A percentile compares a stretch with the other conserved stretches of the same genome.
Evolutionary conservation across 2,888 invertebrate species (phyloP).

Genomic region (Choristoneura rosaceana): DNA sequence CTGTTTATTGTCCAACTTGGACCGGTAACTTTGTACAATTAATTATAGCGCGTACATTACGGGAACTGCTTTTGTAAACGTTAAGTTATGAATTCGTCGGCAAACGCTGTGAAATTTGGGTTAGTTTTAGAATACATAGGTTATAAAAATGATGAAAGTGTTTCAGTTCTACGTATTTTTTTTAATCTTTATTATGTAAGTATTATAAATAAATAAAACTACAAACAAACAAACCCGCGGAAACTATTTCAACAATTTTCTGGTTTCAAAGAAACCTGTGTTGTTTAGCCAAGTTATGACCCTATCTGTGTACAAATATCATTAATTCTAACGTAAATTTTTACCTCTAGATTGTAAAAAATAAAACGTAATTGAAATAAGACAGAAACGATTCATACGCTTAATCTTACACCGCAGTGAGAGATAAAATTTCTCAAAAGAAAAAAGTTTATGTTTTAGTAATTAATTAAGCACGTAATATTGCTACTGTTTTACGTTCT

Average conservation of each 20-base stretch:
- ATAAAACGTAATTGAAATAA: no score
- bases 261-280: no score
- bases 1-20: slow-evolving; percentile 67
- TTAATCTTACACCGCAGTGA: no score
- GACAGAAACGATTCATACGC: neutral
- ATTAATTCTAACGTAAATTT: no score
- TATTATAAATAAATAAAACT: no score
- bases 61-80: slow-evolving; percentile 49
- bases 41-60: slow-evolving; percentile 64
- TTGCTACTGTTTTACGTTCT: slow-evolving; percentile 49
- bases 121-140: slow-evolving; percentile 3
- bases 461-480: slow-evolving; percentile 44
- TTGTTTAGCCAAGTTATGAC: no score
- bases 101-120: slow-evolving; percentile 42
- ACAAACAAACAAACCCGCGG: no score
- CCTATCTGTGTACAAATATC: no score
- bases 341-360: no score
- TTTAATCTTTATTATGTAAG: neutral
- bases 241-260: no score
- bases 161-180: neutral
- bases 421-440: neutral
- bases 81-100: slow-evolving; percentile 53
- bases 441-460: slow-evolving; percentile 17
- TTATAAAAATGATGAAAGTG: neutral
- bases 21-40: slow-evolving; percentile 60